Percentiles rank a stretch among this genome's conserved stretches.
Evolutionary conservation across 92 coral and sea anemone species (phyloP).

Genomic region (Zoanthus gigantus): DNA sequence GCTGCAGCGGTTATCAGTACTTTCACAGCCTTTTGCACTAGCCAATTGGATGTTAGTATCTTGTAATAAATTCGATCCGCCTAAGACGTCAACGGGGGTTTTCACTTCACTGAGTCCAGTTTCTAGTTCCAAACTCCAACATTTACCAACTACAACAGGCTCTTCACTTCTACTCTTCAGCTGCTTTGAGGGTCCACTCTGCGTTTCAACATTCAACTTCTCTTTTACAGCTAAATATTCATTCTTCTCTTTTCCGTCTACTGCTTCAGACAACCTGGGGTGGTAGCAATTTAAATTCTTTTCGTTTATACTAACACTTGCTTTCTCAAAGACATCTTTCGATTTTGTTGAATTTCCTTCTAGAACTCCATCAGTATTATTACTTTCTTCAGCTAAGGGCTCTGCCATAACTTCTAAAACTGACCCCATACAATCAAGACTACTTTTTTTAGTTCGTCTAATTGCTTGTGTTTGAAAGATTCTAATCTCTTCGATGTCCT

Average conservation of each 20-base stretch:
- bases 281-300: not conserved
- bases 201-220: not conserved
- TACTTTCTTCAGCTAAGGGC: not conserved
- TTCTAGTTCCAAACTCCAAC: not conserved
- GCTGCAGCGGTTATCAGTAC: not conserved
- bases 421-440: not conserved
- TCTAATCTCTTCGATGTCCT: conserved; percentile 82
- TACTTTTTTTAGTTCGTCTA: conserved; percentile 30
- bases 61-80: not conserved
- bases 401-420: not conserved
- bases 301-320: not conserved
- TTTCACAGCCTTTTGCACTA: not conserved
- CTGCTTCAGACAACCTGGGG: conserved; percentile 11
- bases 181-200: not conserved
- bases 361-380: not conserved
- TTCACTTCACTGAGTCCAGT: not conserved
- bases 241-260: not conserved
- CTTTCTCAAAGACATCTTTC: not conserved
- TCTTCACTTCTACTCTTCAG: not conserved
- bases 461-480: conserved; percentile 83
- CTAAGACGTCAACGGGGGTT: not conserved
- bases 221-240: not conserved
- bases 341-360: not conserved
- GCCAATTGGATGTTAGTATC: not conserved
- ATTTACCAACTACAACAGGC: not conserved